These are phyloP conservation scores for Diabrotica undecimpunctata DNA, from an alignment of 1,140 invertebrate genomes.

Conservation along the genomic window DNA sequence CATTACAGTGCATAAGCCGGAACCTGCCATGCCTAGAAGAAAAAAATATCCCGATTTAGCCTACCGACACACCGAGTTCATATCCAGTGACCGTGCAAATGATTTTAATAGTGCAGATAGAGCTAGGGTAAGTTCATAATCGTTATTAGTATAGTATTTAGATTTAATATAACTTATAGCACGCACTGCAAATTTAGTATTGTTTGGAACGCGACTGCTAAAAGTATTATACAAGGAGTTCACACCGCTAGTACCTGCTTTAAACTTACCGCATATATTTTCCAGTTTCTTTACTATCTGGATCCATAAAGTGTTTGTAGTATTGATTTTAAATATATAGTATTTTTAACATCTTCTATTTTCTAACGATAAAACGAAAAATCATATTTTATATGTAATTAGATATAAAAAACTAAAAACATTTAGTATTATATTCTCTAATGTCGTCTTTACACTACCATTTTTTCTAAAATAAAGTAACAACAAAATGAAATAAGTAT, in stretches of 20 bases:
- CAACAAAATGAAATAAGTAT: too few species aligned
- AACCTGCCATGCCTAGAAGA: constrained; percentile 76
- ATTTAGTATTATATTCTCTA: too few species aligned
- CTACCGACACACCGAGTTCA: constrained; percentile 78
- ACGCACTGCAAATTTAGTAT: constrained; percentile 25
- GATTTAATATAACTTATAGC: constrained; percentile 16
- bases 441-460: too few species aligned
- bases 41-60: constrained; percentile 84
- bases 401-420: too few species aligned
- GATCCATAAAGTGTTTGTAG: too few species aligned
- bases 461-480: too few species aligned
- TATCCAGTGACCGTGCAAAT: constrained; percentile 59
- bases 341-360: too few species aligned
- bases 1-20: constrained; percentile 58
- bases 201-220: constrained; percentile 16
- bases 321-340: too few species aligned
- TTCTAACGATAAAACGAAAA: too few species aligned
- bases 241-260: neutral
- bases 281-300: too few species aligned
- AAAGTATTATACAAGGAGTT: constrained; percentile 7
- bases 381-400: too few species aligned
- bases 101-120: constrained; percentile 49
- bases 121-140: constrained; percentile 52
- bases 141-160: neutral
- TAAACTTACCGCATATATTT: too few species aligned